Evolutionary conservation across 2,797 vertebrate genomes (phyloP), one percentile per base, ranked within the genome.

Genomic region (Channa striata): DNA sequence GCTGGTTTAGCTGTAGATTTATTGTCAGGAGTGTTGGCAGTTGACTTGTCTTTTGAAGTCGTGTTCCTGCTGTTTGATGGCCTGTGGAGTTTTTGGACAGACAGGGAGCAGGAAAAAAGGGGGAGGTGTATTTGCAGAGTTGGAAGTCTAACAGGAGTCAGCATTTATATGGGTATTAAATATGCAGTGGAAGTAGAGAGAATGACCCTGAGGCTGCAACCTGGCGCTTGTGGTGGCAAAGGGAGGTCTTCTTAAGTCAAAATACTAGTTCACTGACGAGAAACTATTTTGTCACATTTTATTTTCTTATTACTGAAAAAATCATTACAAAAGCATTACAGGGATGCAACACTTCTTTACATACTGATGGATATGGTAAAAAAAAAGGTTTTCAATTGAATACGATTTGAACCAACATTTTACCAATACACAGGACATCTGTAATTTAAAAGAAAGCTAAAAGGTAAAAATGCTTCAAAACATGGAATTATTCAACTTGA

Each of bases 151-250:
- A 75, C 61, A 40, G 56, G 58, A 86, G 85, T 89, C 86, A 87
- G 85, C 75, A 43, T 79, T 89, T 93, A 77, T 74, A 77, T 81
- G 65, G 72, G 36, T 81, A 83, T 91, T 87, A 89, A 90, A 89
- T 68, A 78, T 57, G 68, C 48, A 83, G 83, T 40, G 37, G 84
- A 84, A 83, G 16, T 51, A 44, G 30, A 82, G 44, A 37, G 88
- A 89, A 91, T 81, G 69, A 85, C 59, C 75, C 57, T 59, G 73
- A 21, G 50, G 67, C 72, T 67, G 46, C 48, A 44, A 8, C 64
- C 14, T 58, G 52, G 58, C 44, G 19, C 17, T 44, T 9, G 17
- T 42, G 17, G 43, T 85, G 78, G 86, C 58, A 19, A 16, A 6
- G 8, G 17, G 25, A 68, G 51, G 53, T 52, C 4, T 30, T 30